Percentiles rank a stretch among this genome's conserved stretches.
phyloP scores from a whole-genome alignment of 2,797 vertebrate genomes.

The Taeniopygia guttata region DNA sequence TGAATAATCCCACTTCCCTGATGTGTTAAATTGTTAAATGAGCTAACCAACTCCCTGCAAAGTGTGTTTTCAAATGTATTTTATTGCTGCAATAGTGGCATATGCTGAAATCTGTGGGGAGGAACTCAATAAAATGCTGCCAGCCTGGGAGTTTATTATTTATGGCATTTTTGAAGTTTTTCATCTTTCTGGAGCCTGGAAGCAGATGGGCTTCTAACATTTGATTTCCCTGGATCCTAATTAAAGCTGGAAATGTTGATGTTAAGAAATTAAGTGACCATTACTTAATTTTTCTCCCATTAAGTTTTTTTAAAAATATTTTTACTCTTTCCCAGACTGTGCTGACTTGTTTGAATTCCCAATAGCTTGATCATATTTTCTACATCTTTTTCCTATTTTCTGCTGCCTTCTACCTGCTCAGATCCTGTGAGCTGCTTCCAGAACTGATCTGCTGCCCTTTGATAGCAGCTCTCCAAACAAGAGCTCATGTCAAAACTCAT shows the following conservation, averaged over 20 bases:
- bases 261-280: constrained; percentile 35
- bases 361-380: neutral
- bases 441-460: constrained; percentile 15
- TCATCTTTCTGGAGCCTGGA: constrained; percentile 20
- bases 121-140: neutral
- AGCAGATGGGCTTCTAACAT: neutral
- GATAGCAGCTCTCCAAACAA: neutral
- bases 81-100: neutral
- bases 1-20: neutral
- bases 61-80: neutral
- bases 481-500: neutral
- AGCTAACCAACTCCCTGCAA: neutral
- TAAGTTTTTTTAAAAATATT: neutral
- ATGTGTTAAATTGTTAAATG: neutral
- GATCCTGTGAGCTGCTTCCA: neutral
- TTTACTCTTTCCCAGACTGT: neutral
- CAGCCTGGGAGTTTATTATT: constrained; percentile 30
- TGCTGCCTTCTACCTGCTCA: neutral
- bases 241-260: constrained; percentile 28
- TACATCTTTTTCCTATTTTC: neutral
- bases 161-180: neutral
- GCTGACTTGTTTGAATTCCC: neutral
- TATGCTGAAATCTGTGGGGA: neutral
- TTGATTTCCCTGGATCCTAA: constrained; percentile 14
- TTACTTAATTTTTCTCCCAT: constrained; percentile 23